A percentile compares a stretch with the other conserved stretches of the same genome.
Evolutionary conservation across 2,113 vertebrate genomes (phyloP).

Genomic region (Pangasianodon gigas): DNA sequence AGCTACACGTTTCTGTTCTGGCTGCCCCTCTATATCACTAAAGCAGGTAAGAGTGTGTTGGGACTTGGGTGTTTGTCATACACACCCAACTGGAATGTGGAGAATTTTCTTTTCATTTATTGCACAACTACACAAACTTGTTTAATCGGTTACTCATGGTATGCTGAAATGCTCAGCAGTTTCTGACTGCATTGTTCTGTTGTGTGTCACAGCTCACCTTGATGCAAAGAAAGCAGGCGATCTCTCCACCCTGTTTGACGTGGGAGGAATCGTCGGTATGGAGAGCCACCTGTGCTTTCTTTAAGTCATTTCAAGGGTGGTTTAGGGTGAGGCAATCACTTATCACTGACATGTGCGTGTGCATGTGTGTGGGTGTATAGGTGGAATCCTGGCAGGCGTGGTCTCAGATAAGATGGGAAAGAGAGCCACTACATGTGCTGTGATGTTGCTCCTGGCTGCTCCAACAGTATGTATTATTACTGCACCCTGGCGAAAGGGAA

Average conservation of each 20-base stretch:
- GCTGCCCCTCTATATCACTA: slow-evolving; percentile 93
- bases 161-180: not conserved
- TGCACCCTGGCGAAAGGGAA: not conserved
- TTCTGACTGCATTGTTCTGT: not conserved
- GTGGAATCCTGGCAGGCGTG: slow-evolving; percentile 87
- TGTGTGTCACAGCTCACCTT: slow-evolving; percentile 79
- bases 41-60: slow-evolving; percentile 77
- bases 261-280: slow-evolving; percentile 89
- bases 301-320: not conserved
- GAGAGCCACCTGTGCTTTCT: not conserved
- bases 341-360: not conserved
- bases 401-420: slow-evolving; percentile 85
- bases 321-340: not conserved
- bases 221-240: slow-evolving; percentile 86
- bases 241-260: slow-evolving; percentile 92
- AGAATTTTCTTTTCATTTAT: not conserved
- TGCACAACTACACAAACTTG: not conserved
- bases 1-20: slow-evolving; percentile 98
- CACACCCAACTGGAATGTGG: not conserved
- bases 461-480: slow-evolving; percentile 79
- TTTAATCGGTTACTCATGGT: not conserved
- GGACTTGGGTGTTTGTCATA: not conserved
- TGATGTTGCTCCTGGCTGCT: slow-evolving; percentile 88
- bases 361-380: slow-evolving; percentile 61
- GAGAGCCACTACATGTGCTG: slow-evolving; percentile 88